These are phyloP conservation scores for Lacanobia oleracea DNA, from an alignment of 2,888 invertebrate species.

Conservation along the genomic window DNA sequence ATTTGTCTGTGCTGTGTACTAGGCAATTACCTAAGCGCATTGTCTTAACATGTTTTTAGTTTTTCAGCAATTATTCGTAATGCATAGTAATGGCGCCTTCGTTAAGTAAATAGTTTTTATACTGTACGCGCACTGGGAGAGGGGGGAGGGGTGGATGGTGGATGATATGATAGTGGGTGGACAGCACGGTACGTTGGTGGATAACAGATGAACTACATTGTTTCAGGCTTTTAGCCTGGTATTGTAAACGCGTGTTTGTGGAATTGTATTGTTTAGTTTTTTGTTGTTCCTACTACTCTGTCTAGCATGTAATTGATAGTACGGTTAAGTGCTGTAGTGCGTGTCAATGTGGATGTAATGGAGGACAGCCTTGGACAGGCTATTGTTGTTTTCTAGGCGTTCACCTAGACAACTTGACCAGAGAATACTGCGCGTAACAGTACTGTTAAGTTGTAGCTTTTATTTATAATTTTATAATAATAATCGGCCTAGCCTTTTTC, in stretches of 20 bases:
- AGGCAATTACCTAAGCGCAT: constrained; percentile 20
- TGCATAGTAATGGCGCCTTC: constrained; percentile 5
- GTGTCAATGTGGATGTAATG: background rate
- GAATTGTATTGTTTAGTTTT: constrained; percentile 25
- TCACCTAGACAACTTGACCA: no score
- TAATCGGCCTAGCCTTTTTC: no score
- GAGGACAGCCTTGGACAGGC: background rate
- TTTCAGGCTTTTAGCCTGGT: constrained; percentile 20
- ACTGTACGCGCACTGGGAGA: background rate
- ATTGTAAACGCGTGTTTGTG: constrained; percentile 4
- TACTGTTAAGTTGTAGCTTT: no score
- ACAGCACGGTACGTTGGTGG: background rate
- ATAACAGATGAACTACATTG: constrained; percentile 18
- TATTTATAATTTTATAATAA: no score
- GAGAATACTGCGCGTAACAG: background rate
- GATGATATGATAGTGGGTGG: background rate
- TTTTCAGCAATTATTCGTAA: constrained; percentile 48
- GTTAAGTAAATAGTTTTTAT: constrained; percentile 11
- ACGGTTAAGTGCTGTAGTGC: background rate
- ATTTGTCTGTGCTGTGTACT: background rate
- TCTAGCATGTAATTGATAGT: constrained; percentile 2
- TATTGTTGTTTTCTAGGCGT: no score
- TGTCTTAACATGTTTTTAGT: constrained; percentile 1
- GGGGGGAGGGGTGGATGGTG: no score
- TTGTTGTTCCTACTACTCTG: background rate